Conservation (phyloP, 2,797 vertebrate species). For the Merluccius polli region DNA sequence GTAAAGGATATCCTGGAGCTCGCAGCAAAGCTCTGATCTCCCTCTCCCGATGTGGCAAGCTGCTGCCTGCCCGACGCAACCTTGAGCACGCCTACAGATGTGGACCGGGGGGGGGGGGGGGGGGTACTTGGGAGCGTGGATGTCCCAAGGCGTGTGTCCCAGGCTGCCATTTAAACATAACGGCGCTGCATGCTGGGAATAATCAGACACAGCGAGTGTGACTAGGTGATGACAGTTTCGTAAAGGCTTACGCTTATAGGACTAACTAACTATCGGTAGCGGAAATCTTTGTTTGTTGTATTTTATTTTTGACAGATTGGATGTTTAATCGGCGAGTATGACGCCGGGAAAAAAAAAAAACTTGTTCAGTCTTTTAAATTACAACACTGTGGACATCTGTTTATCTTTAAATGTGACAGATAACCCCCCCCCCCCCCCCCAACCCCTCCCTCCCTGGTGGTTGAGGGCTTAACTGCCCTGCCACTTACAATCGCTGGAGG, state of each 20-base stretch:
- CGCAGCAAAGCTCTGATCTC: constrained; percentile 44
- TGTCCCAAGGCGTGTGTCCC: background rate
- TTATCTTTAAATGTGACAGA: constrained; percentile 42
- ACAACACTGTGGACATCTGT: constrained; percentile 20
- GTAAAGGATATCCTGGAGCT: constrained; percentile 52
- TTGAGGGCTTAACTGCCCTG: constrained; percentile 51
- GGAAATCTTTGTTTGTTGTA: background rate
- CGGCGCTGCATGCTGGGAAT: background rate
- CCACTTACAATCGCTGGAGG: constrained; percentile 52
- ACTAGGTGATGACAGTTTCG: background rate
- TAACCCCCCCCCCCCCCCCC: background rate
- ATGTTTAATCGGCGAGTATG: constrained; percentile 15
- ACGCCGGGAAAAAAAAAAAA: constrained; percentile 4
- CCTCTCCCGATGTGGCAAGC: constrained; percentile 39
- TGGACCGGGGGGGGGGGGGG: background rate
- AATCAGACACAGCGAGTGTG: background rate
- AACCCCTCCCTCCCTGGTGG: constrained; percentile 25
- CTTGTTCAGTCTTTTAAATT: constrained; percentile 4
- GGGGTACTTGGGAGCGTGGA: no score
- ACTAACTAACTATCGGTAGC: background rate
- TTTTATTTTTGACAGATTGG: background rate
- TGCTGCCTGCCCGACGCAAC: constrained; percentile 39
- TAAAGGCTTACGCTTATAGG: background rate
- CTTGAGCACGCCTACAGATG: constrained; percentile 21
- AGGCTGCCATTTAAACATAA: background rate